Conservation (phyloP, 2,888 invertebrate species). For the Rhagium mordax region DNA sequence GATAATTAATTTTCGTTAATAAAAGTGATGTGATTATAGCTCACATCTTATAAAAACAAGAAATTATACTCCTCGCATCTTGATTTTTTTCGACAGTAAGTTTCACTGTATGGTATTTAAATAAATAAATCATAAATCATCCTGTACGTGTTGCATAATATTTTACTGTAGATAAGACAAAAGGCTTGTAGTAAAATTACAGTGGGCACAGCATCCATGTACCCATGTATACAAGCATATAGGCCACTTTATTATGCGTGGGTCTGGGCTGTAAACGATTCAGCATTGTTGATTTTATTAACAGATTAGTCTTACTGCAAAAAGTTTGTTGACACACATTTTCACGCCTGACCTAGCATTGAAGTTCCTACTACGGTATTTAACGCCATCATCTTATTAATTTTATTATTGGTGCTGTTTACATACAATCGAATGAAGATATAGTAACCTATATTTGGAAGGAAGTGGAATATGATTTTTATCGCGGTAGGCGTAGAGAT, state of each 20-base stretch:
- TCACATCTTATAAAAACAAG: too few species aligned
- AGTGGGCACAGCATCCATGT: neutral
- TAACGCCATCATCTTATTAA: neutral
- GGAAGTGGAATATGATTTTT: neutral
- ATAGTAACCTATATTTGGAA: neutral
- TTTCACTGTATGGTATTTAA: too few species aligned
- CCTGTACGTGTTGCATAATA: neutral
- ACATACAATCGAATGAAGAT: neutral
- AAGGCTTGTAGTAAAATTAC: neutral
- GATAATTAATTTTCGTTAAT: too few species aligned
- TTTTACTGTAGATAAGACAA: neutral
- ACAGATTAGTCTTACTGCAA: slow-evolving; percentile 14
- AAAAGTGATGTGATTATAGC: too few species aligned
- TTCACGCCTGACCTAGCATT: slow-evolving; percentile 23
- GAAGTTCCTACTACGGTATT: slow-evolving; percentile 7
- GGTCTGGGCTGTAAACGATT: slow-evolving; percentile 12
- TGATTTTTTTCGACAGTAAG: too few species aligned
- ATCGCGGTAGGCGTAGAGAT: neutral
- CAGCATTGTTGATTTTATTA: slow-evolving; percentile 13
- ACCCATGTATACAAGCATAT: neutral
- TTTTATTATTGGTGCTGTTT: neutral
- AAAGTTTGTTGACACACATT: slow-evolving; percentile 11
- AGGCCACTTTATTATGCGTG: slow-evolving; percentile 3
- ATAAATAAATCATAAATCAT: neutral
- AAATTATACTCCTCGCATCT: too few species aligned